Conservation (phyloP, 2,113 vertebrate species). For the Ariopsis seemanni region DNA sequence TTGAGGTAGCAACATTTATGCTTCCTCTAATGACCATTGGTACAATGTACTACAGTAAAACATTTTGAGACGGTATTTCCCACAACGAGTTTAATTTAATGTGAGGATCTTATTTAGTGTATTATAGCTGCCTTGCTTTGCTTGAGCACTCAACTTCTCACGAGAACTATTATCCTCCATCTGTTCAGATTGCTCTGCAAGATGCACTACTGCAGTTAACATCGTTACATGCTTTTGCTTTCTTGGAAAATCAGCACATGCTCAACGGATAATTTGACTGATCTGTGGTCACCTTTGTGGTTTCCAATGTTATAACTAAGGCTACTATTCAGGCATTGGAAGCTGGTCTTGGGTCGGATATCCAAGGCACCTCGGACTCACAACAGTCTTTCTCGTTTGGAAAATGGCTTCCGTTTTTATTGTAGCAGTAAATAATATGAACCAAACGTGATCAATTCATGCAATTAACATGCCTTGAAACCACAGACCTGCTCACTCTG, state of each 20-base stretch:
- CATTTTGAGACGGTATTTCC: slow-evolving; percentile 19
- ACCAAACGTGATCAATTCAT: slow-evolving; percentile 7
- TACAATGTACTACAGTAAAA: slow-evolving; percentile 18
- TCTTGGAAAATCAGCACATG: slow-evolving; percentile 30
- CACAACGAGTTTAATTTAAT: slow-evolving; percentile 36
- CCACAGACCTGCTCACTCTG: neutral
- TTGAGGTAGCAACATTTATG: neutral
- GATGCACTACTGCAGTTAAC: slow-evolving; percentile 15
- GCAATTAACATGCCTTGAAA: slow-evolving; percentile 27
- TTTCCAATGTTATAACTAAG: neutral
- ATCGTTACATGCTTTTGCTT: slow-evolving; percentile 8
- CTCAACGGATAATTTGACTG: neutral
- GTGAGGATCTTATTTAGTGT: slow-evolving; percentile 26
- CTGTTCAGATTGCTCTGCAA: slow-evolving; percentile 37
- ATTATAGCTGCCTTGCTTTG: slow-evolving; percentile 37
- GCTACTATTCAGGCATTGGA: neutral
- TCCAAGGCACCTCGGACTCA: neutral
- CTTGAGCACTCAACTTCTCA: slow-evolving; percentile 34
- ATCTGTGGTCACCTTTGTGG: neutral
- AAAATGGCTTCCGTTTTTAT: neutral
- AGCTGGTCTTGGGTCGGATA: neutral
- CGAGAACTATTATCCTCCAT: slow-evolving; percentile 30
- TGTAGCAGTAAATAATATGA: slow-evolving; percentile 19
- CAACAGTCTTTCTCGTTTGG: neutral
- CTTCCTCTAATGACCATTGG: slow-evolving; percentile 31